These are phyloP conservation scores for Ochropleura leucogaster DNA, from an alignment of 2,888 invertebrate genomes.

Conservation along the genomic window DNA sequence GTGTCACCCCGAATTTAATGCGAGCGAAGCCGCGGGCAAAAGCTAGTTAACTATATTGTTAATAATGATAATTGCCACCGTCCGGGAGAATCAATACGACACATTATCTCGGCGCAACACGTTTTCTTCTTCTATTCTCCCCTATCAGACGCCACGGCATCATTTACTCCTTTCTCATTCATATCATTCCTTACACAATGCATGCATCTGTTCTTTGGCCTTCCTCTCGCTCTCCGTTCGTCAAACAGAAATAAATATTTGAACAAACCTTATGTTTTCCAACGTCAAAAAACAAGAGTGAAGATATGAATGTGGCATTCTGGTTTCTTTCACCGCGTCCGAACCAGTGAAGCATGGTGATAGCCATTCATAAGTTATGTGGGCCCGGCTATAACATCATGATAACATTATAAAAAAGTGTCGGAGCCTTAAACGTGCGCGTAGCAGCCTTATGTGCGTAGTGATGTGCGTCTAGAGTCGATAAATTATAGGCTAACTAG, in stretches of 20 bases:
- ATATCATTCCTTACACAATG: too few species aligned
- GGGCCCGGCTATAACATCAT: conserved; percentile 41
- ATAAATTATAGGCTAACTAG: neutral
- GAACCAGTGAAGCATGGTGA: conserved; percentile 54
- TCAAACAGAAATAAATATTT: neutral
- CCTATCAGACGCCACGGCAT: too few species aligned
- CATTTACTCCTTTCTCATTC: too few species aligned
- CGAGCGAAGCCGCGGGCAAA: too few species aligned
- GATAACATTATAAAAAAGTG: conserved; percentile 68
- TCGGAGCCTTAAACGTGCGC: conserved; percentile 49
- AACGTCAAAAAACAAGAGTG: conserved; percentile 3
- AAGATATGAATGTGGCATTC: conserved; percentile 11
- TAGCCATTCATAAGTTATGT: conserved; percentile 60
- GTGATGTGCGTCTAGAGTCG: conserved; percentile 36
- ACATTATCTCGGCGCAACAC: too few species aligned
- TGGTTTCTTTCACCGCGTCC: conserved; percentile 34
- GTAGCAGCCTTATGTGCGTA: conserved; percentile 33
- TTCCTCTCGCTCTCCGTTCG: too few species aligned
- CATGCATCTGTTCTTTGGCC: too few species aligned
- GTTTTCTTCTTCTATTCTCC: too few species aligned
- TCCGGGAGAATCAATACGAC: too few species aligned
- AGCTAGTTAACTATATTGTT: too few species aligned
- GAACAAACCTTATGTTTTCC: neutral
- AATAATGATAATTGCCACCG: too few species aligned
- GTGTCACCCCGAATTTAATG: too few species aligned